A percentile compares a stretch with the other conserved stretches of the same genome.
Conservation (phyloP, 2,888 invertebrate genomes). For the Anodontia alba region DNA sequence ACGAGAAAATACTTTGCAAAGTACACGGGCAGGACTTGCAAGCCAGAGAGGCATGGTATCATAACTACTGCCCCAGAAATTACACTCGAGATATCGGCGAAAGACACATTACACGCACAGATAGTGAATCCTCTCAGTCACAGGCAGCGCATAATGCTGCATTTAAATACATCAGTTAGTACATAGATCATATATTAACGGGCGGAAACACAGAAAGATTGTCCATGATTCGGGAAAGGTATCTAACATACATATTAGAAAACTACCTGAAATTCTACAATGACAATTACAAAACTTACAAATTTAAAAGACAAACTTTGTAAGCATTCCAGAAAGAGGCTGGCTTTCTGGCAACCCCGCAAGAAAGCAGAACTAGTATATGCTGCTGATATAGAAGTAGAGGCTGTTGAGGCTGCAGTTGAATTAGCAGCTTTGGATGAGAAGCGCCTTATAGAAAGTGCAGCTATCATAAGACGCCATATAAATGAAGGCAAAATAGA, state of each 20-base stretch:
- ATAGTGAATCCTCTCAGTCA: too few relatives aligned
- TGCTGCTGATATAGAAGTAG: conserved; percentile 19
- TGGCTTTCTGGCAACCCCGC: conserved; percentile 16
- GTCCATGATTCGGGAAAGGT: conserved; percentile 32
- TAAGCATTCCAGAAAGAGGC: conserved; percentile 3
- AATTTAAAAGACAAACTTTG: conserved; percentile 30
- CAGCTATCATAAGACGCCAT: conserved; percentile 20
- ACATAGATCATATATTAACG: conserved; percentile 16
- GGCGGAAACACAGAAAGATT: conserved; percentile 21
- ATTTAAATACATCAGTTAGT: background rate
- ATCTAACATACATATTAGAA: conserved; percentile 17
- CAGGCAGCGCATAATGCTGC: too few relatives aligned
- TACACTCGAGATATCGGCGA: conserved; percentile 7
- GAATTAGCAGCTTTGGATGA: conserved; percentile 33
- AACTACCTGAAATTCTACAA: conserved; percentile 18
- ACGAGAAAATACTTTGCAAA: background rate
- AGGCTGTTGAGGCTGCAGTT: conserved; percentile 29
- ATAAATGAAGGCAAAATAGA: background rate
- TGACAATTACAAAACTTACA: conserved; percentile 32
- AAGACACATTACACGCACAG: too few relatives aligned
- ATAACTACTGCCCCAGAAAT: background rate
- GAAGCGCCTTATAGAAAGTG: background rate
- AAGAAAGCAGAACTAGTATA: background rate
- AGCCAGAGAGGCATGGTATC: background rate
- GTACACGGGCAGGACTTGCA: background rate